Percentiles rank a stretch among this genome's conserved stretches.
phyloP scores from a whole-genome alignment of 2,888 invertebrate genomes.

The Hololepta plana region DNA sequence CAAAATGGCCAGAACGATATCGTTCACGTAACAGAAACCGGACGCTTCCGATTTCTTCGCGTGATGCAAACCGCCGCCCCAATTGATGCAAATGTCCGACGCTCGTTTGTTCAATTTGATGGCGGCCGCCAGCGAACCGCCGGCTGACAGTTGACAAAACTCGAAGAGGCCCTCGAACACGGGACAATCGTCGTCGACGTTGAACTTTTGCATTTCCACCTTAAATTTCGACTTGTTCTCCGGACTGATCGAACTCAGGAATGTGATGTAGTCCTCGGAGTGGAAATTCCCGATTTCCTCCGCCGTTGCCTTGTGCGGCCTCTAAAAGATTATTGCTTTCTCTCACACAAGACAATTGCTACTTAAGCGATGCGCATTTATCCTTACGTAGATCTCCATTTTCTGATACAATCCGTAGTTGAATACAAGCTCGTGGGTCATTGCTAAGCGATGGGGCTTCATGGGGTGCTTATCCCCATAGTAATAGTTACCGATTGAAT shows the following conservation, averaged over 20 bases:
- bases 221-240: conserved; percentile 99
- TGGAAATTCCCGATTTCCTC: conserved; percentile 99
- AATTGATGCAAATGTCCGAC: conserved; percentile 97
- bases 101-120: conserved; percentile 97
- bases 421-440: conserved; percentile 95
- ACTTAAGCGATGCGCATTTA: no score
- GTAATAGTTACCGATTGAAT: conserved; percentile 98
- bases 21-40: conserved; percentile 98
- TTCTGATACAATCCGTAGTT: conserved; percentile 98
- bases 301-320: conserved; percentile 96
- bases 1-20: conserved; percentile 93
- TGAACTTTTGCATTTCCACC: conserved; percentile 98
- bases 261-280: conserved; percentile 97
- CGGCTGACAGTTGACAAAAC: conserved; percentile 96
- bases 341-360: background rate
- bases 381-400: conserved; percentile 98
- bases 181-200: conserved; percentile 99
- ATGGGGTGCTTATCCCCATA: conserved; percentile 99
- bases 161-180: conserved; percentile 99
- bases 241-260: conserved; percentile 88
- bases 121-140: conserved; percentile 97
- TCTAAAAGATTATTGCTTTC: conserved; percentile 32
- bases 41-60: conserved; percentile 99
- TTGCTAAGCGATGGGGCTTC: conserved; percentile 99
- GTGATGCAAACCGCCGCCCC: conserved; percentile 98